Conservation (phyloP, 2,113 vertebrate species). For the Mesitornis unicolor region DNA sequence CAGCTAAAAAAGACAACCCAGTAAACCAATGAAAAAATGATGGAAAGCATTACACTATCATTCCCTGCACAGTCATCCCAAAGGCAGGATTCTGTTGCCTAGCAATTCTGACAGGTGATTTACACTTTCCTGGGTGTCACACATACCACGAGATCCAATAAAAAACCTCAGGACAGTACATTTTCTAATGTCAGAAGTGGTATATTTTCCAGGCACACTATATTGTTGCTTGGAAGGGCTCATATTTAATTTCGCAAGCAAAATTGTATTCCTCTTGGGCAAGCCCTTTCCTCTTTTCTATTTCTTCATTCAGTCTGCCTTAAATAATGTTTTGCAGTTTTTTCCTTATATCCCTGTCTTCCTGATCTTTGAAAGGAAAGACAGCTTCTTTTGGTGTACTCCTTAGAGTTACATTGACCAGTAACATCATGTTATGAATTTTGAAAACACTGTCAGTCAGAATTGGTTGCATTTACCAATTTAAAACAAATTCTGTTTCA, state of each 20-base stretch:
- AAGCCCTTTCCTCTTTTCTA: not conserved
- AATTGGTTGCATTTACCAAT: conserved; percentile 65
- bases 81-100: not conserved
- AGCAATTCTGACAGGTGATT: not conserved
- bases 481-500: conserved; percentile 74
- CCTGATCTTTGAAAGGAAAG: conserved; percentile 18
- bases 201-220: not conserved
- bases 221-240: not conserved
- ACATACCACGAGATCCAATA: not conserved
- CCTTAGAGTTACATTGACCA: conserved; percentile 53
- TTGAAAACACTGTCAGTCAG: conserved; percentile 68
- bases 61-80: not conserved
- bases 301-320: not conserved
- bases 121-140: not conserved
- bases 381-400: conserved; percentile 12
- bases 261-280: conserved; percentile 9
- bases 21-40: not conserved
- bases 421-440: conserved; percentile 53
- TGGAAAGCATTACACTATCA: not conserved
- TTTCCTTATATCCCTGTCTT: not conserved
- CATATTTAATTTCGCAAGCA: conserved; percentile 28
- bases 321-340: not conserved
- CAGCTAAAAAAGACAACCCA: not conserved
- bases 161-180: not conserved
- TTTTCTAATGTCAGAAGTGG: not conserved